Evolutionary conservation across 2,888 invertebrate species (phyloP).

Genomic region (Nemotelus pantherinus): DNA sequence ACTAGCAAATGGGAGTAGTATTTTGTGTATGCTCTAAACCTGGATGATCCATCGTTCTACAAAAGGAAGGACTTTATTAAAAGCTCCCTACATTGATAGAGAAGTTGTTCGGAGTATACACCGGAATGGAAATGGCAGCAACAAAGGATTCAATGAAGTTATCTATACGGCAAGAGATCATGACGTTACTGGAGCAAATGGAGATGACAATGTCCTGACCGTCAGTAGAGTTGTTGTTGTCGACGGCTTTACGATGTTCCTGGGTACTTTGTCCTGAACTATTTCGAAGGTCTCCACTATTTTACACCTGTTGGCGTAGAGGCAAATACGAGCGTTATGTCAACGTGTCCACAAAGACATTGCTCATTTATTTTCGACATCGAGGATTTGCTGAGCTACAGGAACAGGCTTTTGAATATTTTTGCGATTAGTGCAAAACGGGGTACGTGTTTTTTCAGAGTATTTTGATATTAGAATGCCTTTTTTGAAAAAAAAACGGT

Average conservation of each 20-base stretch:
- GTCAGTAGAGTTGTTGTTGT: not conserved
- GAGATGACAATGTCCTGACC: conserved; percentile 25
- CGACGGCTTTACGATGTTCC: not conserved
- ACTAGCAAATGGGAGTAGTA: not conserved
- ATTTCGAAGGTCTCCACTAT: not conserved
- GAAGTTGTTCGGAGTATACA: not conserved
- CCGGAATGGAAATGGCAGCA: not conserved
- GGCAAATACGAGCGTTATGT: not conserved
- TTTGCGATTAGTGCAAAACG: no score
- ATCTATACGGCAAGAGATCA: conserved; percentile 23
- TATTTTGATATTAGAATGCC: not conserved
- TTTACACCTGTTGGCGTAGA: conserved; percentile 9
- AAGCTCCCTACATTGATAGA: conserved; percentile 24
- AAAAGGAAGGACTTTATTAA: conserved; percentile 42
- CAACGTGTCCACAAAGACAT: conserved; percentile 19
- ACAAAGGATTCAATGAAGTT: conserved; percentile 32
- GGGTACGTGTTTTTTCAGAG: no score
- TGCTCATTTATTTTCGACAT: conserved; percentile 33
- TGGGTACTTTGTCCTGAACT: not conserved
- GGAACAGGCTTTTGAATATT: no score
- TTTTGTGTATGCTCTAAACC: conserved; percentile 10
- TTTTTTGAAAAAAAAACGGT: no score
- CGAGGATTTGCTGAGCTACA: not conserved
- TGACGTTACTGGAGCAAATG: conserved; percentile 23
- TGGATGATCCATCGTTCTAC: conserved; percentile 10